Evolutionary conservation across 2,113 vertebrate genomes (phyloP).

Genomic region (Pseudopodoces humilis): DNA sequence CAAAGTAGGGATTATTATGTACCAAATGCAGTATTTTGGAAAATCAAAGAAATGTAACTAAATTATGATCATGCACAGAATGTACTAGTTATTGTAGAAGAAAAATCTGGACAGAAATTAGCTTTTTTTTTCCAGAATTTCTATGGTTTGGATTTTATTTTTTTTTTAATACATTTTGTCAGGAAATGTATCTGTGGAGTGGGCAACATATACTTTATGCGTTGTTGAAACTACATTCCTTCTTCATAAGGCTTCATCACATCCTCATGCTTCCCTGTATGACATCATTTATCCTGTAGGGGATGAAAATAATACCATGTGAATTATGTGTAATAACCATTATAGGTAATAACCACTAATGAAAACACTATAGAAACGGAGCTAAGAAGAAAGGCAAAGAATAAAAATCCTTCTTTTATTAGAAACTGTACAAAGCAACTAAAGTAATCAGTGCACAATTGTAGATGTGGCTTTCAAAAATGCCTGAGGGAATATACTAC

Average conservation of each 20-base stretch:
- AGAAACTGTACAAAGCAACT: background rate
- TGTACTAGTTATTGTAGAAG: background rate
- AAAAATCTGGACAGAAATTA: background rate
- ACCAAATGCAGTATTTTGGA: background rate
- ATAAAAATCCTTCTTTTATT: background rate
- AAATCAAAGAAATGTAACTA: background rate
- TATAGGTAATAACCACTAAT: background rate
- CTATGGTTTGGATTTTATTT: background rate
- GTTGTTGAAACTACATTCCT: background rate
- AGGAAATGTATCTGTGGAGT: background rate
- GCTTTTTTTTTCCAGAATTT: background rate
- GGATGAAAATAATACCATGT: background rate
- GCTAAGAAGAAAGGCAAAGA: background rate
- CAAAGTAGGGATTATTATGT: background rate
- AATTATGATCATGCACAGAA: background rate
- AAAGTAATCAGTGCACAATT: accelerated
- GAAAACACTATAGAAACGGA: background rate
- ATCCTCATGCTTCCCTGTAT: background rate
- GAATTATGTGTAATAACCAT: background rate
- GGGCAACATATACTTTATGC: background rate
- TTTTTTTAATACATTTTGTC: background rate
- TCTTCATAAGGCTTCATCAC: background rate
- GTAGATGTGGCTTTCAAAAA: background rate
- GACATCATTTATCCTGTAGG: background rate
- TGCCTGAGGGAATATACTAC: background rate